Evolutionary conservation across 2,888 invertebrate species (phyloP).

Genomic region (Cinara cedri): DNA sequence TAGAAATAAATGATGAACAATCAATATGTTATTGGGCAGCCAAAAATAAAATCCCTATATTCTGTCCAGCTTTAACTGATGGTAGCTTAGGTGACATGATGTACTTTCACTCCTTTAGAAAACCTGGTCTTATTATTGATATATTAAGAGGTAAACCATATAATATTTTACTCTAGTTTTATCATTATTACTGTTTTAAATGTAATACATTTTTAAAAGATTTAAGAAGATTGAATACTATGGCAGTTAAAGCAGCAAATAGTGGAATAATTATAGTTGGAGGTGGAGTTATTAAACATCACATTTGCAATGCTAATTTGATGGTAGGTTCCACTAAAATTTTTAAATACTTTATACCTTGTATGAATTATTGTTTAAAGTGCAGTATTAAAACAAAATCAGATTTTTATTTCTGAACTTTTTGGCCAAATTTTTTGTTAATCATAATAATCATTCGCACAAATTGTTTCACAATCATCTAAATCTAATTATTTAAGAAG

Average conservation of each 20-base stretch:
- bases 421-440: no score
- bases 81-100: conserved; percentile 98
- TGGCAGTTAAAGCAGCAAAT: conserved; percentile 89
- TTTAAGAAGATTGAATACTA: conserved; percentile 85
- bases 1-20: conserved; percentile 85
- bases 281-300: conserved; percentile 97
- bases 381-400: no score
- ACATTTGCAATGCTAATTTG: conserved; percentile 98
- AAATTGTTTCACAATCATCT: no score
- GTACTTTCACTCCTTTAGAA: conserved; percentile 94
- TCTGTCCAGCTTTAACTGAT: conserved; percentile 96
- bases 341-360: no score
- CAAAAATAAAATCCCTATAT: conserved; percentile 95
- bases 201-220: conserved; percentile 67
- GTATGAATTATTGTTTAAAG: no score
- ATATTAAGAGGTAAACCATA: conserved; percentile 75
- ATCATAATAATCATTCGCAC: no score
- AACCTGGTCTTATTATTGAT: conserved; percentile 91
- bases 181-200: conserved; percentile 3
- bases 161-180: not conserved
- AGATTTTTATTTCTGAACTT: no score
- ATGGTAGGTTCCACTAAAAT: conserved; percentile 71
- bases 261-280: conserved; percentile 97
- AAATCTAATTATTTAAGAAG: no score
- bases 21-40: conserved; percentile 98